Evolutionary conservation across 1,140 invertebrate genomes (phyloP).

Genomic region (Trinorchestia longiramus): DNA sequence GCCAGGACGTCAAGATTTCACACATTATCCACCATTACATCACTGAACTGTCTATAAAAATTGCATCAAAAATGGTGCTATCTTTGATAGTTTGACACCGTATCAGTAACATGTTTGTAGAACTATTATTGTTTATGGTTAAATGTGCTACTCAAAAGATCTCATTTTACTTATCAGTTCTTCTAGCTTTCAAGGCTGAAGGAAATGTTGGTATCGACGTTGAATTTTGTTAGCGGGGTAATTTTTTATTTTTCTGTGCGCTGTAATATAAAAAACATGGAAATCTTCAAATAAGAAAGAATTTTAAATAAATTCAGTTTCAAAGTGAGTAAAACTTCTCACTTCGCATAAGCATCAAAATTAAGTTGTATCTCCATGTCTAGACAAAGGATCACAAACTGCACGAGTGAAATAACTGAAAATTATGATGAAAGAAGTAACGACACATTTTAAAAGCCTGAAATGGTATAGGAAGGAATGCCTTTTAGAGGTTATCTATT

Average conservation of each 20-base stretch:
- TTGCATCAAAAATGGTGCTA: not conserved
- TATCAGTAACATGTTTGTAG: not conserved
- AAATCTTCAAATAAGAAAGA: not conserved
- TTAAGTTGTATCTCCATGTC: not conserved
- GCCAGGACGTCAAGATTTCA: not conserved
- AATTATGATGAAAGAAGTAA: not conserved
- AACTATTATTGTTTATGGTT: not conserved
- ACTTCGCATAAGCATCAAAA: not conserved
- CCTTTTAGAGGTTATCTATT: too few species aligned
- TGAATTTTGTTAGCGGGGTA: not conserved
- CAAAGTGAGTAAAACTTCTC: not conserved
- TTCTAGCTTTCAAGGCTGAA: not conserved
- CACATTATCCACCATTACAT: not conserved
- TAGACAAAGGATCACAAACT: not conserved
- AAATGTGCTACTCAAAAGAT: not conserved
- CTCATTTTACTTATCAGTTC: not conserved
- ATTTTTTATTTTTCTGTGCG: not conserved
- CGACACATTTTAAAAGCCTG: not conserved
- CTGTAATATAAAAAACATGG: not conserved
- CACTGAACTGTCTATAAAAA: not conserved
- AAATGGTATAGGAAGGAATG: too few species aligned
- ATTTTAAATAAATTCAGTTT: not conserved
- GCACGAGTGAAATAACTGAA: not conserved
- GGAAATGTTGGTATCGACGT: not conserved
- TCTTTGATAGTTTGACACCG: not conserved